Evolutionary conservation across 2,113 vertebrate species (phyloP).

Genomic region (Geococcyx californianus): DNA sequence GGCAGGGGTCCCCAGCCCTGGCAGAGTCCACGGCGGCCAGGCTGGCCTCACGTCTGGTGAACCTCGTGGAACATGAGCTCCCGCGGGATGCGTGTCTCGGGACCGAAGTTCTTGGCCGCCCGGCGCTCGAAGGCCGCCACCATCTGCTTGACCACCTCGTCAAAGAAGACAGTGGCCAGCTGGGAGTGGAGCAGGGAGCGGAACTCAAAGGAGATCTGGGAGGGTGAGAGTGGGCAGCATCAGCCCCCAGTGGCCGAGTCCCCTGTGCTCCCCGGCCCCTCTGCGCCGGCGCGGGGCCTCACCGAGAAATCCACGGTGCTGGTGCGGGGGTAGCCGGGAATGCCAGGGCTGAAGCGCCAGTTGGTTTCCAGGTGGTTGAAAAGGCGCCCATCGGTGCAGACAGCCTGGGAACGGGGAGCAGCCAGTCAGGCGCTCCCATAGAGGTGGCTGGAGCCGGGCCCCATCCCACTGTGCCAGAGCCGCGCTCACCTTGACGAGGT

Average conservation of each 20-base stretch:
- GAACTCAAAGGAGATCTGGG: slow-evolving; percentile 95
- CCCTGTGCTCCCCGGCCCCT: background rate
- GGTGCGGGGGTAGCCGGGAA: slow-evolving; percentile 92
- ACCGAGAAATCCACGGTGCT: slow-evolving; percentile 96
- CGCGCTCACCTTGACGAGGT: slow-evolving; percentile 89
- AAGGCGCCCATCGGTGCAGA: slow-evolving; percentile 91
- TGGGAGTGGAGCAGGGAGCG: slow-evolving; percentile 94
- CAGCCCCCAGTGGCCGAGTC: too few species aligned
- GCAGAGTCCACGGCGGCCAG: background rate
- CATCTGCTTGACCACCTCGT: slow-evolving; percentile 95
- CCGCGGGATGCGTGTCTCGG: slow-evolving; percentile 89
- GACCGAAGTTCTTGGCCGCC: slow-evolving; percentile 85
- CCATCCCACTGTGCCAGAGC: accelerated
- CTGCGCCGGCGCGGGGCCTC: background rate
- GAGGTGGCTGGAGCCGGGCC: too few species aligned
- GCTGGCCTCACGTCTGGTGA: slow-evolving; percentile 85
- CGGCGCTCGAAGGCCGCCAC: slow-evolving; percentile 91
- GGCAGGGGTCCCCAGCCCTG: background rate
- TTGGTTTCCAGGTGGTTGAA: slow-evolving; percentile 95
- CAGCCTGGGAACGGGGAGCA: slow-evolving; percentile 73
- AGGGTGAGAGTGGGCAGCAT: background rate
- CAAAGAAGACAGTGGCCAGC: slow-evolving; percentile 92
- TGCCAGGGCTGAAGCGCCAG: slow-evolving; percentile 94
- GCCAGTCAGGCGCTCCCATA: background rate
- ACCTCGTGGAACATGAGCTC: slow-evolving; percentile 94